phyloP scores from a whole-genome alignment of 2,888 invertebrate genomes.

The Crocallis elinguaria region DNA sequence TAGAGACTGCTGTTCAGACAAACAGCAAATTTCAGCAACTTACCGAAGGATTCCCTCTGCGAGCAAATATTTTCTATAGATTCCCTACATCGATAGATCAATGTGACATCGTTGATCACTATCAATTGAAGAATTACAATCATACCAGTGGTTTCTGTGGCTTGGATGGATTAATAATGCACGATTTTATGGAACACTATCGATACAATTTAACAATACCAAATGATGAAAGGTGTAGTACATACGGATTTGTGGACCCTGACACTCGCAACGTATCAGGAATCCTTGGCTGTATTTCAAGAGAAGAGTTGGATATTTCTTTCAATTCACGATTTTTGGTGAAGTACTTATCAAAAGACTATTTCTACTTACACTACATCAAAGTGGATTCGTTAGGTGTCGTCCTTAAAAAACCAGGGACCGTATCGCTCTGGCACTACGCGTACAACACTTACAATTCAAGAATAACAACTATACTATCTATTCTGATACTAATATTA shows the following conservation, averaged over 20 bases:
- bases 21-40: conserved; percentile 34
- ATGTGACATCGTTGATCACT: conserved; percentile 48
- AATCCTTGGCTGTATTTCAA: conserved; percentile 50
- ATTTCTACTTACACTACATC: conserved; percentile 49
- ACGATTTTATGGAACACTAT: conserved; percentile 50
- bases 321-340: conserved; percentile 64
- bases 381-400: conserved; percentile 52
- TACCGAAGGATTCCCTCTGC: conserved; percentile 51
- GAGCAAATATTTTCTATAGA: conserved; percentile 52
- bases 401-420: conserved; percentile 42
- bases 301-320: conserved; percentile 54
- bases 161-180: conserved; percentile 57
- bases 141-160: conserved; percentile 52
- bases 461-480: conserved; percentile 33
- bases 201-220: conserved; percentile 47
- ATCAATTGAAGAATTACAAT: conserved; percentile 38
- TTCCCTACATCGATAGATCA: conserved; percentile 55
- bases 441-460: conserved; percentile 33
- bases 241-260: conserved; percentile 44
- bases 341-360: conserved; percentile 40
- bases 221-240: conserved; percentile 30
- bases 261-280: conserved; percentile 42
- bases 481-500: conserved; percentile 25
- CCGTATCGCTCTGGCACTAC: conserved; percentile 55
- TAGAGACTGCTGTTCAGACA: conserved; percentile 23